phyloP scores from a whole-genome alignment of 2,113 vertebrate genomes.

The Rhagologus leucostigma region DNA sequence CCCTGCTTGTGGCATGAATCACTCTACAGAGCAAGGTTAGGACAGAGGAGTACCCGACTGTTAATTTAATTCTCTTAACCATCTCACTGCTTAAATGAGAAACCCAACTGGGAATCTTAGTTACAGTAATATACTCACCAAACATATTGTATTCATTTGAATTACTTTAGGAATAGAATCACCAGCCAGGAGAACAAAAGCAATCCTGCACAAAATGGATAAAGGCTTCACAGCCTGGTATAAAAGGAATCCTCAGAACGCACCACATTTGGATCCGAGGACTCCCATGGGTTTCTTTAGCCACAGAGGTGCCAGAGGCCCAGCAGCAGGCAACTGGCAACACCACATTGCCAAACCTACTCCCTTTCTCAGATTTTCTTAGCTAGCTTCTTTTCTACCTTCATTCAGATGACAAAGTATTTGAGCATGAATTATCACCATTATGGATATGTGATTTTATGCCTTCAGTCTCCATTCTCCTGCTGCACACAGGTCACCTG shows the following conservation, averaged over 20 bases:
- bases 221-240: neutral
- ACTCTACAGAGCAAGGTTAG: neutral
- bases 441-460: neutral
- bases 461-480: neutral
- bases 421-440: neutral
- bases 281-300: neutral
- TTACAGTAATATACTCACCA: slow-evolving; percentile 27
- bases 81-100: slow-evolving; percentile 28
- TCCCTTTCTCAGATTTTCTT: neutral
- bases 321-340: neutral
- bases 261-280: neutral
- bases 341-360: neutral
- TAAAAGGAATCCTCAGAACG: neutral
- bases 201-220: neutral
- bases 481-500: neutral
- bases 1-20: neutral
- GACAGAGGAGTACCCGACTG: neutral
- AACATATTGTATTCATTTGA: slow-evolving; percentile 5
- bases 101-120: slow-evolving; percentile 15
- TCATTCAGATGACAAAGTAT: neutral
- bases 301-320: neutral
- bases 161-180: slow-evolving; percentile 21
- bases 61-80: slow-evolving; percentile 22
- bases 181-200: neutral
- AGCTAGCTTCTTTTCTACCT: neutral